phyloP scores from a whole-genome alignment of 2,888 invertebrate genomes.

The Encarsia formosa region DNA sequence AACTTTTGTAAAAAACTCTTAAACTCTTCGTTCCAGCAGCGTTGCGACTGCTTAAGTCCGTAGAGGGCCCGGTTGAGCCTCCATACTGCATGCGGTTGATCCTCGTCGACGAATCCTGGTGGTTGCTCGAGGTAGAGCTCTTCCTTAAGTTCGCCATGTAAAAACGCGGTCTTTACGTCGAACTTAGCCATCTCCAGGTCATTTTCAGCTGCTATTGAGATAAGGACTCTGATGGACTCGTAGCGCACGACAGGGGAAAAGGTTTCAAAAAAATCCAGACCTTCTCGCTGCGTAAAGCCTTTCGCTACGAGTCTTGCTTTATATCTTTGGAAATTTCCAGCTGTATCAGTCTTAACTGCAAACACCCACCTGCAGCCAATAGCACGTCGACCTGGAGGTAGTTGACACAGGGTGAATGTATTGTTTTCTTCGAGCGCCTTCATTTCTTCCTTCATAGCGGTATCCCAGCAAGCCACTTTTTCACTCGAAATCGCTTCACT shows the following conservation, averaged over 20 bases:
- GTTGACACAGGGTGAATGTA: not conserved
- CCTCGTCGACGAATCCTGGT: constrained; percentile 6
- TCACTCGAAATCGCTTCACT: constrained; percentile 1
- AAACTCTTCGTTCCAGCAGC: constrained; percentile 23
- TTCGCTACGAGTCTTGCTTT: constrained; percentile 18
- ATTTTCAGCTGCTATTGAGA: not conserved
- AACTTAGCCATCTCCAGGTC: constrained; percentile 1
- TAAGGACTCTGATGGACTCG: not conserved
- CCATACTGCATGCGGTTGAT: constrained; percentile 3
- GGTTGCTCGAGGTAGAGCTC: constrained; percentile 20
- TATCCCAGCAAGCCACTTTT: not conserved
- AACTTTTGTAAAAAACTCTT: constrained; percentile 6
- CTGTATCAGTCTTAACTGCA: not conserved
- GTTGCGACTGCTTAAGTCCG: constrained; percentile 22
- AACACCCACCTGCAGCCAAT: constrained; percentile 14
- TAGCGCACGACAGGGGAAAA: constrained; percentile 5
- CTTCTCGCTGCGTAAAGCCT: constrained; percentile 9
- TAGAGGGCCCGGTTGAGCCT: constrained; percentile 10
- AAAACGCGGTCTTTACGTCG: constrained; percentile 4
- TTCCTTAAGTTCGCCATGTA: constrained; percentile 3
- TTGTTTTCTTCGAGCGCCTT: constrained; percentile 2
- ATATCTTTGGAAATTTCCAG: not conserved
- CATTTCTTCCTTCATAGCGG: constrained; percentile 10
- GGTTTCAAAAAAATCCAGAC: constrained; percentile 9
- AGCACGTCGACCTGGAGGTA: constrained; percentile 2